Evolutionary conservation across 2,888 invertebrate species (phyloP), one percentile per base, ranked within the genome.

Genomic region (Drosophila picticornis): DNA sequence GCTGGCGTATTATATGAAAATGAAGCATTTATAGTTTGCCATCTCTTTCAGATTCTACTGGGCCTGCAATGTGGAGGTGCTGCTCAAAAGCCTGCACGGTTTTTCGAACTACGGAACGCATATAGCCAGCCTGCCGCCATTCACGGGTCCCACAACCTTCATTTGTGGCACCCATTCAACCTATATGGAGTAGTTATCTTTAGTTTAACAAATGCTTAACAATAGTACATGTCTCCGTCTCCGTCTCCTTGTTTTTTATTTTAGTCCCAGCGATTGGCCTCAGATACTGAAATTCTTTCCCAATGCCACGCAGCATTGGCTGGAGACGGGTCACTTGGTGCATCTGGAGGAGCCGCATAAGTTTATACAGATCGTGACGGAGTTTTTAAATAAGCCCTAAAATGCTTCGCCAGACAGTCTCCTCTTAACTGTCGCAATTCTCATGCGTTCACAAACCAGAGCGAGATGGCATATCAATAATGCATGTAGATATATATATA

Each of bases 291-390:
- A 94, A 72, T 88, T 96, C 6, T 97, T 97, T 91, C 96, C 97
- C 0, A 93, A 93, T 4, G 95, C 96, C 1, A 76, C 78, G 36
- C 64, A 93, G 2, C 77, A 88, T 74, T 93, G 92, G 92, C 92
- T 81, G 58, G 97, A 96, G 43, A 97, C 99, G 9, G 98, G 98
- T 0, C 99, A 99, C 93, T 97, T 98, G 97, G 96, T 99, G 1
- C 99, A 99, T 92, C 96, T 97, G 77, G 98, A 99, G 75, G 96
- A 98, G 91, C 98, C 99, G 2, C 75, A 78, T 0, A 86, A 93
- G 36, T 95, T 95, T 83, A 75, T 94, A 9, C 82, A 92, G 1
- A 68, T 94, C 19, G 91, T 94, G 1, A 92, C 93, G 1, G 73
- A 91, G 1, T 95, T 95, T 70, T 79, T 95, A 78, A 88, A 77